Base-by-base conservation (phyloP, 2,113 vertebrate species). In the Datnioides undecimradiatus region DNA sequence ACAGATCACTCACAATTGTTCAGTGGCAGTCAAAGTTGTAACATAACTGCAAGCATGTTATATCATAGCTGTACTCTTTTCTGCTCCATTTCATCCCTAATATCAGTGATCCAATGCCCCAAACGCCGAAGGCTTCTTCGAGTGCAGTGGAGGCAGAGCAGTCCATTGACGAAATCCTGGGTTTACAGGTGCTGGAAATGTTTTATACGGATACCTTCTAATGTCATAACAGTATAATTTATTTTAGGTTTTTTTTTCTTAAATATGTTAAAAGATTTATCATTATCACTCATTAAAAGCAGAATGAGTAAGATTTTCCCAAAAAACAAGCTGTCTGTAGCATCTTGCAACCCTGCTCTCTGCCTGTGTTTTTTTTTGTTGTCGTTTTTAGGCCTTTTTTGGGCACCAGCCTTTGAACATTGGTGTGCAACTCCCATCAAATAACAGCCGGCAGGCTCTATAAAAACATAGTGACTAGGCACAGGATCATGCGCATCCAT, bases 161-260 rank as follows among this genome's bases (percentile, higher is more conserved):
- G 86, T 99, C 98, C 2, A 98, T 99, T 85, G 98, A 99, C 95
- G 98, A 99, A 93, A 97, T 99, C 66, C 93, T 99, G 4, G 97
- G 97, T 75, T 94, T 99, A 82, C 97, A 97, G 97, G 98, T 99
- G 90, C 71, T 29, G 1, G 52, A 51, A 23, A 31, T 12, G 19
- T 52, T 41, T 31, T 23, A 27, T 51, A 3, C n/a, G n/a, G n/a
- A 10, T n/a, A 21, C 21, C 34, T 62, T 4, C 23, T 54, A 19
- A 19, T 36, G 17, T 73, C 7, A 16, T 14, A 58, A 49, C 3
- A 4, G 3, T 29, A 10, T 34, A 4, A 45, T 14, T 25, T 46
- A 0, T 23, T 34, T 34, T 11, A 17, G 3, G 6, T 14, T 64
- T 55, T 25, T 16, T 4, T 2, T 21, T 6, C 5, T 19, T 17